Conservation (phyloP, 2,888 invertebrate genomes). For the Crematogaster levior region DNA sequence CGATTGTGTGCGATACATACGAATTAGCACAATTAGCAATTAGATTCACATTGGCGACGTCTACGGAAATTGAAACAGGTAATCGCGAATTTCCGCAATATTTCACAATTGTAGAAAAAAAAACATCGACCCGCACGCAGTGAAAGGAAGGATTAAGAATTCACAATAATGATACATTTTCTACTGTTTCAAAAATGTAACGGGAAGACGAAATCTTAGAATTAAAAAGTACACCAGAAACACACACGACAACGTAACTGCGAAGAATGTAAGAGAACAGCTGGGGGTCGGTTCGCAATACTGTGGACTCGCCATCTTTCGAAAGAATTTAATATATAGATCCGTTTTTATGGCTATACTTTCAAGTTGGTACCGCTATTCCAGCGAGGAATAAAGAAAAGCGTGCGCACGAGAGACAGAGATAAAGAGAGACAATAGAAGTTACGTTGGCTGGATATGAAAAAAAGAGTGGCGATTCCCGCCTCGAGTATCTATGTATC, state of each 20-base stretch:
- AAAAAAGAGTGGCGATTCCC: slow-evolving; percentile 64
- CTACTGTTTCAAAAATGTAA: not conserved
- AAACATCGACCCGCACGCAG: not conserved
- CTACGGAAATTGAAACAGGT: slow-evolving; percentile 50
- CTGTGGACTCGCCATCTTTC: not conserved
- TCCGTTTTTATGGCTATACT: slow-evolving; percentile 20
- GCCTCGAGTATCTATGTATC: slow-evolving; percentile 48
- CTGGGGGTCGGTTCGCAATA: not conserved
- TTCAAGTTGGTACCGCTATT: not conserved
- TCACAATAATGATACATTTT: not conserved
- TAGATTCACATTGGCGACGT: slow-evolving; percentile 49
- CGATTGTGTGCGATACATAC: slow-evolving; percentile 41
- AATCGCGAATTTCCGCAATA: slow-evolving; percentile 31
- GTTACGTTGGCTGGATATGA: slow-evolving; percentile 22
- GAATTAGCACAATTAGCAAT: slow-evolving; percentile 48
- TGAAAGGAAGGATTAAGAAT: not conserved
- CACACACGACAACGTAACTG: not conserved
- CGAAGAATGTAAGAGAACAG: not conserved
- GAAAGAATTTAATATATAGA: slow-evolving; percentile 26
- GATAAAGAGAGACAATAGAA: slow-evolving; percentile 33
- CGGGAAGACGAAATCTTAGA: not conserved
- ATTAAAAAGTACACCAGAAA: not conserved
- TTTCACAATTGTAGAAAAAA: not conserved
- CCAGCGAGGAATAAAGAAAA: slow-evolving; percentile 32
- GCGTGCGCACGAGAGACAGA: slow-evolving; percentile 27